Conservation (phyloP, 2,888 invertebrate genomes). For the Neoitamus cyanurus region DNA sequence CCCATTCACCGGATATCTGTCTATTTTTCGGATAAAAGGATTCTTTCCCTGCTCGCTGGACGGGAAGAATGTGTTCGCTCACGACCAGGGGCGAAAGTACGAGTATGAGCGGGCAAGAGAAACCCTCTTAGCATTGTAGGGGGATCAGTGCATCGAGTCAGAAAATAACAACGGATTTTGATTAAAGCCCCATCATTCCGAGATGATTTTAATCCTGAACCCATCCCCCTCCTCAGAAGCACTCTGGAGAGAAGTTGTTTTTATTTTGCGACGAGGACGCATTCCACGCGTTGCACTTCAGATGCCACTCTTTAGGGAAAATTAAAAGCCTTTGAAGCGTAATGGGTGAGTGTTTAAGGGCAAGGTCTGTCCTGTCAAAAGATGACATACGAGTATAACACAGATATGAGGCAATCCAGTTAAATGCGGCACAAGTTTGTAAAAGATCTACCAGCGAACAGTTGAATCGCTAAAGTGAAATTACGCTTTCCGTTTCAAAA, state of each 20-base stretch:
- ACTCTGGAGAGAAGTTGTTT: slow-evolving; percentile 20
- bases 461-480: too few species aligned
- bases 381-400: too few species aligned
- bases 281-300: not conserved
- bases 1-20: slow-evolving; percentile 52
- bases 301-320: not conserved
- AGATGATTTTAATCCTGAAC: slow-evolving; percentile 36
- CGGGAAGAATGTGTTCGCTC: slow-evolving; percentile 12
- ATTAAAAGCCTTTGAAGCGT: not conserved
- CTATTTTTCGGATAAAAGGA: slow-evolving; percentile 53
- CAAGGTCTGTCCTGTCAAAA: not conserved
- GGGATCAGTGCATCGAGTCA: slow-evolving; percentile 71
- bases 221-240: not conserved
- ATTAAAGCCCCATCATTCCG: slow-evolving; percentile 64
- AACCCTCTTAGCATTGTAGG: slow-evolving; percentile 54
- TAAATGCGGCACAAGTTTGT: too few species aligned
- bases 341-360: not conserved
- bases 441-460: too few species aligned
- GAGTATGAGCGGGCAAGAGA: slow-evolving; percentile 57
- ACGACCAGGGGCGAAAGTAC: too few species aligned
- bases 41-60: slow-evolving; percentile 45
- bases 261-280: not conserved
- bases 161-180: slow-evolving; percentile 71
- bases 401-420: too few species aligned
- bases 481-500: too few species aligned